Conservation (phyloP, 2,797 vertebrate genomes). For the Pempheris klunzingeri region DNA sequence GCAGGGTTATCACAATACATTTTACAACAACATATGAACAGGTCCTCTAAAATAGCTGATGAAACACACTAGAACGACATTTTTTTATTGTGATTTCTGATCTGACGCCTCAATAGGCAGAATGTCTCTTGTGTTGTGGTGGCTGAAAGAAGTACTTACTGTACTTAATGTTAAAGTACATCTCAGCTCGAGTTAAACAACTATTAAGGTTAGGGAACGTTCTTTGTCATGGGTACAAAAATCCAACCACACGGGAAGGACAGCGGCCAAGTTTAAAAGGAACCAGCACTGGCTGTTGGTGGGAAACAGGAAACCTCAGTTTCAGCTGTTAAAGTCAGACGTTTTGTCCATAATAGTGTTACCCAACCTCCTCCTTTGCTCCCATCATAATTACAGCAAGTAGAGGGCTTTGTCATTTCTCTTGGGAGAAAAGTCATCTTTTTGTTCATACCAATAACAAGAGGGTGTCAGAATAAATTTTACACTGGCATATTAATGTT, state of each 20-base stretch:
- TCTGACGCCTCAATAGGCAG: neutral
- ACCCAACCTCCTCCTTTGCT: neutral
- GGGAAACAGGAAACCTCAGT: neutral
- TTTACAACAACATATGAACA: neutral
- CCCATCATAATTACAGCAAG: neutral
- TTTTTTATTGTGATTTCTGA: neutral
- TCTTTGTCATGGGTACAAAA: neutral
- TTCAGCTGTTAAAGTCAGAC: neutral
- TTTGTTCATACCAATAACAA: neutral
- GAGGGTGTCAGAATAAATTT: too few species aligned
- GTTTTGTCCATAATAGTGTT: neutral
- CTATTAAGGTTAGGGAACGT: neutral
- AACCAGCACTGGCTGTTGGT: neutral
- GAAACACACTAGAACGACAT: neutral
- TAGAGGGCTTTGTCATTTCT: neutral
- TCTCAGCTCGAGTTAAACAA: neutral
- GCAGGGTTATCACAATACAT: neutral
- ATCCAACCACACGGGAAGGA: neutral
- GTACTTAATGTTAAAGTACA: conserved; percentile 5
- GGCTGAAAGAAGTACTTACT: neutral
- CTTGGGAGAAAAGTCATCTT: neutral
- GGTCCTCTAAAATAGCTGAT: neutral
- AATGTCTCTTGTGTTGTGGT: too few species aligned
- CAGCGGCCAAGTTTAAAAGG: neutral
- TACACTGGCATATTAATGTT: too few species aligned